These are phyloP conservation scores for Heliconius erato DNA, from an alignment of 2,888 invertebrate genomes.

Conservation along the genomic window DNA sequence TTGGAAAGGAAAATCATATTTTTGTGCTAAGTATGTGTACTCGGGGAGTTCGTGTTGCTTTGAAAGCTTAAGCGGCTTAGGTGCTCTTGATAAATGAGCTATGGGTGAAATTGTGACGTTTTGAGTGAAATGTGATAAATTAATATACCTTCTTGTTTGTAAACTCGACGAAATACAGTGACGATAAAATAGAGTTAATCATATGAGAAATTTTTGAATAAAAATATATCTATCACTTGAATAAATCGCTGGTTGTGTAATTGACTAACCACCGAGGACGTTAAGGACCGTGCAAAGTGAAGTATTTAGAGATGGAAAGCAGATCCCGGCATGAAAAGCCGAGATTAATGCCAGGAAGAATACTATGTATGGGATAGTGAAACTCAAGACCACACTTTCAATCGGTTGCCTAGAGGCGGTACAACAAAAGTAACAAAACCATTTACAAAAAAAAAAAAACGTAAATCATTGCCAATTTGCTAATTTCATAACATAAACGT, in stretches of 20 bases:
- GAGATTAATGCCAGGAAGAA: too few relatives aligned
- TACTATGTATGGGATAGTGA: too few relatives aligned
- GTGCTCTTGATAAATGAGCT: conserved; percentile 20
- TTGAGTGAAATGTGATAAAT: conserved; percentile 31
- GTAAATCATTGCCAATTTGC: conserved; percentile 3
- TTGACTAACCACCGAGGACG: too few relatives aligned
- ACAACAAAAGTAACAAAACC: background rate
- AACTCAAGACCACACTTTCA: too few relatives aligned
- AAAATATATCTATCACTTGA: too few relatives aligned
- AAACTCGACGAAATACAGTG: background rate
- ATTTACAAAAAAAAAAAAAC: background rate
- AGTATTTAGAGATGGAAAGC: too few relatives aligned
- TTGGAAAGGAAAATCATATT: background rate
- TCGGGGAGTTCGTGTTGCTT: background rate
- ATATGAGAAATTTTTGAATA: background rate
- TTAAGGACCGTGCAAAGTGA: too few relatives aligned
- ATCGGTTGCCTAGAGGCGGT: background rate
- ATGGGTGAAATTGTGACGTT: conserved; percentile 21
- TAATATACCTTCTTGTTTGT: conserved; percentile 6
- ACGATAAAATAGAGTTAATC: background rate
- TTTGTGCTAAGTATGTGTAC: background rate
- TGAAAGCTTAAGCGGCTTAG: conserved; percentile 22
- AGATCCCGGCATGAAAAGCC: too few relatives aligned
- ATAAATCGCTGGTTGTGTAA: too few relatives aligned
- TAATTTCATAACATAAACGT: conserved; percentile 4